Base-by-base conservation (phyloP, 1,140 invertebrate species). In the Cephus cinctus region DNA sequence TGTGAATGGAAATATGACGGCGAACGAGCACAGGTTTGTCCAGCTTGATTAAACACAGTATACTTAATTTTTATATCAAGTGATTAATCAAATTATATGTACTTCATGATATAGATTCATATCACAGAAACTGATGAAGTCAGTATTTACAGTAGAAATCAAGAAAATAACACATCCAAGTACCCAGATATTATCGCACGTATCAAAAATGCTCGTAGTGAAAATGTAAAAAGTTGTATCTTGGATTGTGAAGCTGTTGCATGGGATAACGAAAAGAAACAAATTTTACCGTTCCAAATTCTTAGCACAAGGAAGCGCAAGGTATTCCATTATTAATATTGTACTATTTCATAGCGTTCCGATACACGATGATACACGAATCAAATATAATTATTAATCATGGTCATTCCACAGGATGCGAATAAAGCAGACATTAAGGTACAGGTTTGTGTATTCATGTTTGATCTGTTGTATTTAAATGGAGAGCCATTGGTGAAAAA, bases 1-100 rank as follows among this genome's bases (percentile, higher is more conserved):
- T 99, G 96, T 71, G 98, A 99, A 80, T 99, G 88, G 84, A 99
- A 99, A 74, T 99, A 99, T 73, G 98, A 99, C 75, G 98, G 98
- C 3, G 98, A 99, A 80, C 78, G 98, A 66, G 97, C 95, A 3
- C 98, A 99, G 80, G 89, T 94, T 55, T 47, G 47, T 56, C 43
- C 20, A 18, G n/a, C 15, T 36, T 43, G 6, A 16, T 16, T 19
- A 14, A 18, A 11, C 5, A 5, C 16, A 21, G 9, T 35, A 30
- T 38, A 35, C 27, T 22, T 39, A 22, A 21, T 12, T 36, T 4
- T 36, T 36, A n/a, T 46, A 20, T 42, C 18, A 2, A 2, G 20
- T 23, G 16, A 11, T 30, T 35, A 11, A 21, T 12, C 22, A 16
- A 15, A 15, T 23, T 45, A 14, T 45, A 16, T 21, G 19, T 15